Conservation (phyloP, 2,797 vertebrate species). For the Acanthurus tractus region DNA sequence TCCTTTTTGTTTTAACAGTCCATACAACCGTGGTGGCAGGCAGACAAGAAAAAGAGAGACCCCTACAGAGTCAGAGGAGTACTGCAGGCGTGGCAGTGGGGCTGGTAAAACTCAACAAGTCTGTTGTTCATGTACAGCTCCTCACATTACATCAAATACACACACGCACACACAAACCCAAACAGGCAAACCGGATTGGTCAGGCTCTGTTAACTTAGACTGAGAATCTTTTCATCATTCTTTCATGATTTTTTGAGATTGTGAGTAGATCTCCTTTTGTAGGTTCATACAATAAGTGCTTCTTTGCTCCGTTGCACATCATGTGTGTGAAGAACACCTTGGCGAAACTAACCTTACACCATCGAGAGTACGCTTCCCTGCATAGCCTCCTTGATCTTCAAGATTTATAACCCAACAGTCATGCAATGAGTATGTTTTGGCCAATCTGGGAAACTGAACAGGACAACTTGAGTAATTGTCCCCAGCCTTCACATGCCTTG, state of each 20-base stretch:
- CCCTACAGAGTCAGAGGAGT: conserved; percentile 67
- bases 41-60: conserved; percentile 70
- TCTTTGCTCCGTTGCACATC: conserved; percentile 31
- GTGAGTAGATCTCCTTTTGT: conserved; percentile 9
- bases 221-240: conserved; percentile 3
- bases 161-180: conserved; percentile 37
- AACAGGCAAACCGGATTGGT: conserved; percentile 48
- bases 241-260: not conserved
- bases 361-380: conserved; percentile 40
- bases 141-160: conserved; percentile 46
- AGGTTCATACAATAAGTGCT: conserved; percentile 24
- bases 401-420: conserved; percentile 48
- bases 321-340: conserved; percentile 21
- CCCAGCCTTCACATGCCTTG: conserved; percentile 17
- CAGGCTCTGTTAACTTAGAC: conserved; percentile 23
- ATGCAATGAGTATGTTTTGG: conserved; percentile 40
- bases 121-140: conserved; percentile 52
- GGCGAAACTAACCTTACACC: conserved; percentile 17
- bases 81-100: conserved; percentile 79
- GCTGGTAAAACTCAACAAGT: conserved; percentile 63
- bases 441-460: conserved; percentile 22
- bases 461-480: not conserved
- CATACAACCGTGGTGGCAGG: conserved; percentile 71
- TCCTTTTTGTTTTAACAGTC: conserved; percentile 76
- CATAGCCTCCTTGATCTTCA: conserved; percentile 30